Percentiles rank a stretch among this genome's conserved stretches.
Evolutionary conservation across 2,113 vertebrate species (phyloP).

Genomic region (Haliaeetus leucogaster): DNA sequence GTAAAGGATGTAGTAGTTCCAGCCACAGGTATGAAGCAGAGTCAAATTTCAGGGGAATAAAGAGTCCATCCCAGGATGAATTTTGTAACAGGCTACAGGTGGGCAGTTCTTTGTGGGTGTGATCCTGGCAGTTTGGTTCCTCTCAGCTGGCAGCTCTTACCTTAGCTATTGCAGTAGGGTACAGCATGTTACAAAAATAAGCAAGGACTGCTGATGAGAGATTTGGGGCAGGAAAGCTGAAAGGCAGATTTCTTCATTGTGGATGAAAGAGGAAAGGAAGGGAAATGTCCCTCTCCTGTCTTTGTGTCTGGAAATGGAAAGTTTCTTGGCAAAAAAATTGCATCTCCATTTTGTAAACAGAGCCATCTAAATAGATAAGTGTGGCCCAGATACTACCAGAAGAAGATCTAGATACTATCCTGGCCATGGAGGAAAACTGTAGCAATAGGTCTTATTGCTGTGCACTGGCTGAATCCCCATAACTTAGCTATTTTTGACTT

Average conservation of each 20-base stretch:
- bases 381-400: not conserved
- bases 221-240: not conserved
- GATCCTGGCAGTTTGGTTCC: not conserved
- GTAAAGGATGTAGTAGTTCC: conserved; percentile 22
- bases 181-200: not conserved
- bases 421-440: not conserved
- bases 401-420: not conserved
- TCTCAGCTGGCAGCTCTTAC: not conserved
- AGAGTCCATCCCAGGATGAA: not conserved
- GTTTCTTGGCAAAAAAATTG: not conserved
- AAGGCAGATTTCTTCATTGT: not conserved
- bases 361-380: not conserved
- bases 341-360: not conserved
- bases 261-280: not conserved
- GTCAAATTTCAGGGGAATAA: not conserved
- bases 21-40: not conserved
- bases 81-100: not conserved
- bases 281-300: not conserved
- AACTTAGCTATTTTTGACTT: not conserved
- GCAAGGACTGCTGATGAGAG: not conserved
- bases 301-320: not conserved
- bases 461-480: not conserved
- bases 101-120: not conserved
- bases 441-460: not conserved
- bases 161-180: not conserved